Base-by-base conservation (phyloP, 2,797 vertebrate species). In the Carduelis carduelis region DNA sequence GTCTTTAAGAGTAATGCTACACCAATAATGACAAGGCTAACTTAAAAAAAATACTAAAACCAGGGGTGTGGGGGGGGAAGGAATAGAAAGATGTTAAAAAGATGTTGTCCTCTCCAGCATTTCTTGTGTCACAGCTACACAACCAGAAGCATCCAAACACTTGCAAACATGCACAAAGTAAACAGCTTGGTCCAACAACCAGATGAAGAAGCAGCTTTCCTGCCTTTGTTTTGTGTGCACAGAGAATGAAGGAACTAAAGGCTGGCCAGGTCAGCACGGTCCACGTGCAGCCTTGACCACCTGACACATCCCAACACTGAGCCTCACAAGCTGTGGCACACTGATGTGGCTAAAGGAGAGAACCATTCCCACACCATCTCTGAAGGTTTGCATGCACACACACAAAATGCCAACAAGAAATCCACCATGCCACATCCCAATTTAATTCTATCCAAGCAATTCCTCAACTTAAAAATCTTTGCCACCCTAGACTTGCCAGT, bases 1-100 rank as follows among this genome's bases (percentile, higher is more conserved):
- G 47, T 60, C 56, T 65, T 57, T 8, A 50, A 69, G 34, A 80
- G 11, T 21, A 47, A 35, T 6, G 6, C 2, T 26, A 68, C 18
- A 56, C 27, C 44, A 68, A 3, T 9, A 41, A 27, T 13, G 43
- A 52, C 28, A 79, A 52, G 4, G 14, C 5, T 53, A 6, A 8
- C 34, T 5, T 2, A 44, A 55, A 39, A 55, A 37, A 37, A 3
- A 23, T 41, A 41, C 41, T 8, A 41, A 8, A 41, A 41, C 17
- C 2, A 8, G 6, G 3, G 4, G 6, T 34, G 11, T 0, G 8
- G 5, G 3, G 37, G 5, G 4, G 13, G 24, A 7, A 0, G 8
- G 4, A 35, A 20, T 5, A 6, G 15, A 41, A 24, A 30, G 37
- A 39, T 13, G 12, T 39, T 3, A 10, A 32, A 41, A 24, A 34